phyloP scores from a whole-genome alignment of 1,140 invertebrate genomes.

The Tenebrio molitor region DNA sequence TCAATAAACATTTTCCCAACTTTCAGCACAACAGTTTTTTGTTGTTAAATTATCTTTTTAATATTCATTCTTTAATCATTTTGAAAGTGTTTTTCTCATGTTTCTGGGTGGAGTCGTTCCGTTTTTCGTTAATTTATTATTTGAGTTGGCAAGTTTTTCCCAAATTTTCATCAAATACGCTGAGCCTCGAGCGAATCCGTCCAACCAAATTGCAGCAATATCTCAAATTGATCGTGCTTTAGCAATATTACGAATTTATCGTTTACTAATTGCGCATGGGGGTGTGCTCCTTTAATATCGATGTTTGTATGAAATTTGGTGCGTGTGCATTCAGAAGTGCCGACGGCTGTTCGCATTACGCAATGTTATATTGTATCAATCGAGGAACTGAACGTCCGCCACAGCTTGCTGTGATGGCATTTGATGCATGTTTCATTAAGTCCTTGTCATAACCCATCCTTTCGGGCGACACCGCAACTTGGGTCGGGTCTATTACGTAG shows the following conservation, averaged over 20 bases:
- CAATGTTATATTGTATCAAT: slow-evolving; percentile 37
- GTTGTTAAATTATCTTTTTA: no score
- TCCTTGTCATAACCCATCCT: slow-evolving; percentile 36
- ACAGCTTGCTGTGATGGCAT: slow-evolving; percentile 34
- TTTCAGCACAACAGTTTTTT: no score
- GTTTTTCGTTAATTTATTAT: no score
- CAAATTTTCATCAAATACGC: no score
- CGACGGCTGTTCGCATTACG: slow-evolving; percentile 33
- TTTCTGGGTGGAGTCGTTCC: no score
- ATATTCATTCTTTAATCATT: no score
- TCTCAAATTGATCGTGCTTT: background rate
- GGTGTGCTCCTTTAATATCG: slow-evolving; percentile 8
- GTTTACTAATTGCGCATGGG: slow-evolving; percentile 4
- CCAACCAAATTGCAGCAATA: background rate
- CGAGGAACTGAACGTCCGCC: slow-evolving; percentile 28
- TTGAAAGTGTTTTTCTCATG: no score
- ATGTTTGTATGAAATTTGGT: slow-evolving; percentile 23
- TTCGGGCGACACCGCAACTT: slow-evolving; percentile 25
- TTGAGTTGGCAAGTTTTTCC: no score
- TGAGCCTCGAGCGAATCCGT: background rate
- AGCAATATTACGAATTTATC: slow-evolving; percentile 12
- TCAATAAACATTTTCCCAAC: no score
- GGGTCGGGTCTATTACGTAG: no score
- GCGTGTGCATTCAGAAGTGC: slow-evolving; percentile 18
- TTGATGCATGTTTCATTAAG: slow-evolving; percentile 40